phyloP scores from a whole-genome alignment of 2,888 invertebrate species.

The Cephus spinipes region DNA sequence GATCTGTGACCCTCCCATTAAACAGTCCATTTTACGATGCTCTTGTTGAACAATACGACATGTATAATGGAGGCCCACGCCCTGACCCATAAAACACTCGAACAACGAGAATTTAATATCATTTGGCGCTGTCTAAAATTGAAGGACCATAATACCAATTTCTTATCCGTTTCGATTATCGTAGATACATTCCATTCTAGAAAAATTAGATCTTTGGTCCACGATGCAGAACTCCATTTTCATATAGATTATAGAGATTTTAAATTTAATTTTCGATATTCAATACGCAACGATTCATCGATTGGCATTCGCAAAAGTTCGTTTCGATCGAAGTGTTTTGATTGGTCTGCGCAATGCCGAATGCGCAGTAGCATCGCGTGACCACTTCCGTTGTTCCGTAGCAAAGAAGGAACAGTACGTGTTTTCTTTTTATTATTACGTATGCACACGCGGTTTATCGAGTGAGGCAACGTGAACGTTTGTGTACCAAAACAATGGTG shows the following conservation, averaged over 20 bases:
- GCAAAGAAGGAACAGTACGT: slow-evolving; percentile 42
- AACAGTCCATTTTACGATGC: slow-evolving; percentile 28
- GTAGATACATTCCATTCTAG: not conserved
- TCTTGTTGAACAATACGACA: not conserved
- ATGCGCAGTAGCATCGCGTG: slow-evolving; percentile 23
- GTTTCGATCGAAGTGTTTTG: not conserved
- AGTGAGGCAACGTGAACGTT: slow-evolving; percentile 39
- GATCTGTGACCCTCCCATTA: slow-evolving; percentile 19
- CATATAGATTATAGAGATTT: not conserved
- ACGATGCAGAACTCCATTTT: not conserved
- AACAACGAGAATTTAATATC: not conserved
- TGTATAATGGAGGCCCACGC: not conserved
- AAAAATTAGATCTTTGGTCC: not conserved
- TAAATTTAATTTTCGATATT: not conserved
- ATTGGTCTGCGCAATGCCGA: not conserved
- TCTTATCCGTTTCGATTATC: not conserved
- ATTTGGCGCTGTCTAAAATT: not conserved
- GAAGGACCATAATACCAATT: not conserved
- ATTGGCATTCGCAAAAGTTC: not conserved
- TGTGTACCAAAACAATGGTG: slow-evolving; percentile 47
- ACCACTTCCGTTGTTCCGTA: slow-evolving; percentile 40
- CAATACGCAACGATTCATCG: not conserved
- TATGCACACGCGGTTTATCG: slow-evolving; percentile 44
- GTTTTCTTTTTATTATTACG: slow-evolving; percentile 38
- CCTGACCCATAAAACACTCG: not conserved